Evolutionary conservation across 2,797 vertebrate species (phyloP).

Genomic region (Lagorchestes hirsutus): DNA sequence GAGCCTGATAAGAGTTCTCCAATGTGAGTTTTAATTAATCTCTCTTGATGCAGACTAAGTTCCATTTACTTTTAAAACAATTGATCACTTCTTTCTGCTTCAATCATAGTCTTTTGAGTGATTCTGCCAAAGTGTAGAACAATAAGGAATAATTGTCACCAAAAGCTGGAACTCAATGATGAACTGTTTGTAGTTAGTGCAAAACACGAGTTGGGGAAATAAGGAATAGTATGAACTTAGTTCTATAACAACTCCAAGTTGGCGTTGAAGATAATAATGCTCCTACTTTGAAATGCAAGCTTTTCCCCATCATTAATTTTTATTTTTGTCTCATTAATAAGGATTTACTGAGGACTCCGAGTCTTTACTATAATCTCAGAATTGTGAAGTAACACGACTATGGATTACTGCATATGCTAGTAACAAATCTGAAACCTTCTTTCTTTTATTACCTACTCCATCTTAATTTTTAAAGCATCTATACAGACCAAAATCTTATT

Average conservation of each 20-base stretch:
- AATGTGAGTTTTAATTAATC: constrained; percentile 84
- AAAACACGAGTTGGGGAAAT: constrained; percentile 55
- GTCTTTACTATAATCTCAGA: constrained; percentile 19
- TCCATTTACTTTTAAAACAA: constrained; percentile 84
- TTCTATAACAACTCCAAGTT: constrained; percentile 61
- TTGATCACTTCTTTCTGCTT: constrained; percentile 75
- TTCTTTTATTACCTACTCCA: background rate
- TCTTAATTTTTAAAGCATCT: background rate
- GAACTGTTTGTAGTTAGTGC: constrained; percentile 72
- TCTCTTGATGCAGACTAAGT: constrained; percentile 75
- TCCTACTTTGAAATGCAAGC: constrained; percentile 28
- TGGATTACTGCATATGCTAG: background rate
- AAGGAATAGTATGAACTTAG: constrained; percentile 61
- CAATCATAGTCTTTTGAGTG: constrained; percentile 80
- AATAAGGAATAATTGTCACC: constrained; percentile 80
- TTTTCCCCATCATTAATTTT: background rate
- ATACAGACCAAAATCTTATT: background rate
- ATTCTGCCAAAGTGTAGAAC: constrained; percentile 78
- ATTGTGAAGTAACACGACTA: constrained; percentile 8
- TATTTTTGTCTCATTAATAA: constrained; percentile 44
- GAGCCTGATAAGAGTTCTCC: constrained; percentile 81
- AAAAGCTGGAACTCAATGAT: constrained; percentile 68
- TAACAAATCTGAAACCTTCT: background rate
- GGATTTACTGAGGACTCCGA: background rate
- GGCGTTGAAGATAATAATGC: constrained; percentile 40